phyloP scores from a whole-genome alignment of 2,888 invertebrate species.

The Peribatodes rhomboidaria region DNA sequence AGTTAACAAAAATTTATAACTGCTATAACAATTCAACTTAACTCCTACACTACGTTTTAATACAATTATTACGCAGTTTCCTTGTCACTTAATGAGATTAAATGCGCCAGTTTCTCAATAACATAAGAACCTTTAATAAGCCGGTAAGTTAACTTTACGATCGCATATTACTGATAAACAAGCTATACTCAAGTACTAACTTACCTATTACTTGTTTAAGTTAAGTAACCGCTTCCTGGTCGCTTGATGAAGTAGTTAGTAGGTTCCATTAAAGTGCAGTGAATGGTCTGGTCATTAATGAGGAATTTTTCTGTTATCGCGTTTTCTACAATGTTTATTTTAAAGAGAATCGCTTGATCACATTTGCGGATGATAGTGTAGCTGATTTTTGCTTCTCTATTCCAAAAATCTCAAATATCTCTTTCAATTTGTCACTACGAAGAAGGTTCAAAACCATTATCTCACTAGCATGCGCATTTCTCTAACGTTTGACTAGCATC shows the following conservation, averaged over 20 bases:
- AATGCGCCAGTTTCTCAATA: slow-evolving; percentile 73
- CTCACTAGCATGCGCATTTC: too few relatives aligned
- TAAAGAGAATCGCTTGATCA: not conserved
- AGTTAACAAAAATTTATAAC: too few relatives aligned
- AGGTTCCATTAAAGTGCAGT: slow-evolving; percentile 20
- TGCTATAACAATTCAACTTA: too few relatives aligned
- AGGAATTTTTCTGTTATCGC: not conserved
- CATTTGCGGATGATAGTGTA: too few relatives aligned
- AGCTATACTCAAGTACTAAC: slow-evolving; percentile 34
- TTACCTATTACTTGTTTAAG: slow-evolving; percentile 38
- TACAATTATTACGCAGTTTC: slow-evolving; percentile 66
- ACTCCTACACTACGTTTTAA: slow-evolving; percentile 63
- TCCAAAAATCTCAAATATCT: too few relatives aligned
- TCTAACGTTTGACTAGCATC: too few relatives aligned
- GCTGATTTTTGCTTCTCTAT: too few relatives aligned
- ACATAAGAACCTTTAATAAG: slow-evolving; percentile 72
- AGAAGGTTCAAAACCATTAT: too few relatives aligned
- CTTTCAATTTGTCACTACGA: too few relatives aligned
- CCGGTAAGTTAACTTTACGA: slow-evolving; percentile 50
- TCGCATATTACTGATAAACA: slow-evolving; percentile 45
- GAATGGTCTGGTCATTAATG: slow-evolving; percentile 4
- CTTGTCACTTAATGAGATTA: slow-evolving; percentile 81
- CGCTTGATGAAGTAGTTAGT: slow-evolving; percentile 27
- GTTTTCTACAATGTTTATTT: not conserved
- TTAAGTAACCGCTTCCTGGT: slow-evolving; percentile 36